Conservation (phyloP, 2,797 vertebrate genomes). For the Sus cebifrons region DNA sequence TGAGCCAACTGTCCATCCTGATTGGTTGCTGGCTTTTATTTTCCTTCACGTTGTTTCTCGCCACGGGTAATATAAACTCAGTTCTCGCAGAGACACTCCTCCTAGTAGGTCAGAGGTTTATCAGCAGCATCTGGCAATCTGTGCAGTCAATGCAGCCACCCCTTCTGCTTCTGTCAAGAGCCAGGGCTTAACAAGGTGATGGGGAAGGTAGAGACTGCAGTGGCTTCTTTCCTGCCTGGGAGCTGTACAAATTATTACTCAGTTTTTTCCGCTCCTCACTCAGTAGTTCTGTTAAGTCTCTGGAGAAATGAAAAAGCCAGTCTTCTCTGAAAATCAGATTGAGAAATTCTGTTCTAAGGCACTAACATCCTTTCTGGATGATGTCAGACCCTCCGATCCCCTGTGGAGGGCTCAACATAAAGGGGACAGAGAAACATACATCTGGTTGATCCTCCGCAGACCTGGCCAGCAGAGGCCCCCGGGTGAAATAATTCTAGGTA, state of each 20-base stretch:
- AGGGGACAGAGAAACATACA: neutral
- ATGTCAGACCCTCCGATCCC: neutral
- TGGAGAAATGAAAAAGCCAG: neutral
- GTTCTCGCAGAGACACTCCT: neutral
- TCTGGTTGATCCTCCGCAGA: neutral
- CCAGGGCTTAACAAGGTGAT: neutral
- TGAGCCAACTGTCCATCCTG: neutral
- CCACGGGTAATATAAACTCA: neutral
- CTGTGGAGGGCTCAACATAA: neutral
- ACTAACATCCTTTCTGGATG: neutral
- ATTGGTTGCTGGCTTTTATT: neutral
- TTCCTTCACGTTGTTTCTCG: neutral
- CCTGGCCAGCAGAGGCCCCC: neutral
- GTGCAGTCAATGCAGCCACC: neutral
- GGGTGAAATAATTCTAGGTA: neutral
- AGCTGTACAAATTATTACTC: neutral
- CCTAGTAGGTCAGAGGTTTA: neutral
- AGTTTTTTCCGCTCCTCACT: neutral
- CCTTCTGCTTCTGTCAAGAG: neutral
- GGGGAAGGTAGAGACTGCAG: neutral
- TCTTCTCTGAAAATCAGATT: conserved; percentile 39
- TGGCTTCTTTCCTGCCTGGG: neutral
- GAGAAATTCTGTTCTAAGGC: neutral
- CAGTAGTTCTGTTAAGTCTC: neutral
- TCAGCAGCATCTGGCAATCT: neutral